A percentile compares a stretch with the other conserved stretches of the same genome.
Evolutionary conservation across 1,140 invertebrate genomes (phyloP).

Genomic region (Tetranychus cinnabarinus): DNA sequence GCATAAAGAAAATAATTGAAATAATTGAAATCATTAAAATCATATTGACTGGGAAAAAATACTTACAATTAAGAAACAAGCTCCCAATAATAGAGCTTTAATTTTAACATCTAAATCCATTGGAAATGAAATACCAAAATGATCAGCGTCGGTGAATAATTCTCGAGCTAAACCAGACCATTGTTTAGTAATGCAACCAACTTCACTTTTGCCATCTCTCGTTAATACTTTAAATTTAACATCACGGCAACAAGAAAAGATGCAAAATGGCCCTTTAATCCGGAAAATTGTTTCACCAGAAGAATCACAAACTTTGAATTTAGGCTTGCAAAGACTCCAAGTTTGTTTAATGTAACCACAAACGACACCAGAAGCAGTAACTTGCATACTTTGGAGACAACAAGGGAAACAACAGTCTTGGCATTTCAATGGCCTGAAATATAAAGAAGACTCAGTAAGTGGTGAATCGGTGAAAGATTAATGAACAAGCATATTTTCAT

Average conservation of each 20-base stretch:
- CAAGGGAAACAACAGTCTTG: constrained; percentile 53
- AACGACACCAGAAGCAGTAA: constrained; percentile 32
- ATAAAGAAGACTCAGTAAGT: background rate
- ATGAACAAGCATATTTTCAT: no score
- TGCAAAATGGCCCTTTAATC: constrained; percentile 61
- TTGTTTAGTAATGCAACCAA: constrained; percentile 49
- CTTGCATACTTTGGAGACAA: constrained; percentile 51
- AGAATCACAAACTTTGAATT: constrained; percentile 25
- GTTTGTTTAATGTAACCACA: constrained; percentile 57
- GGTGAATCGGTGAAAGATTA: no score
- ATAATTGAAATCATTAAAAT: background rate
- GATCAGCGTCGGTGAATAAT: constrained; percentile 44
- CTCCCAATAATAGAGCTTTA: constrained; percentile 50
- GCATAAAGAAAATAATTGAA: background rate
- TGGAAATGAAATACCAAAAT: constrained; percentile 51
- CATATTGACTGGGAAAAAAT: background rate
- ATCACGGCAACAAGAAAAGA: constrained; percentile 49
- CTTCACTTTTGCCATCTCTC: constrained; percentile 10
- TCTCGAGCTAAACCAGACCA: constrained; percentile 45
- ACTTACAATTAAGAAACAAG: constrained; percentile 22
- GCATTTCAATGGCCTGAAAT: constrained; percentile 37
- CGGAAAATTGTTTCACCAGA: constrained; percentile 31
- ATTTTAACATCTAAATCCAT: constrained; percentile 51
- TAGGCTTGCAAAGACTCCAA: constrained; percentile 51
- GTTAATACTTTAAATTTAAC: constrained; percentile 34